Evolutionary conservation across 2,113 vertebrate species (phyloP).

Genomic region (Entelurus aequoreus): DNA sequence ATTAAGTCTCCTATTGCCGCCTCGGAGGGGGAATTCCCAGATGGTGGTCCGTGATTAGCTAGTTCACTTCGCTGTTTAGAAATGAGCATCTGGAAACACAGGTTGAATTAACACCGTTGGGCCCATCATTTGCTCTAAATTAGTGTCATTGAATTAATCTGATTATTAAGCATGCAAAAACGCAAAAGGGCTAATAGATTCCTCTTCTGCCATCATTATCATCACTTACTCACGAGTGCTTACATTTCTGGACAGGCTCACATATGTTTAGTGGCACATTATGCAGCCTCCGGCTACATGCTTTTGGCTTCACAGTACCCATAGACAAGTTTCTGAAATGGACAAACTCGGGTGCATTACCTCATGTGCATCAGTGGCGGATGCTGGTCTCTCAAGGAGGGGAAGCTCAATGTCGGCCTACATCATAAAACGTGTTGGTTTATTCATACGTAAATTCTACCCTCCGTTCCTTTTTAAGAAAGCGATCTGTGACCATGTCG

Average conservation of each 20-base stretch:
- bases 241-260: slow-evolving; percentile 43
- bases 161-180: slow-evolving; percentile 73
- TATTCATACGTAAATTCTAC: too few species aligned
- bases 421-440: too few species aligned
- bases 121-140: slow-evolving; percentile 69
- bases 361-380: slow-evolving; percentile 18
- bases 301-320: slow-evolving; percentile 17
- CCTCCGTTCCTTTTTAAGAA: too few species aligned
- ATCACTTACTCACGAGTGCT: slow-evolving; percentile 57
- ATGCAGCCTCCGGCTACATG: slow-evolving; percentile 35
- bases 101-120: slow-evolving; percentile 69
- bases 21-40: slow-evolving; percentile 68
- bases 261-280: slow-evolving; percentile 9
- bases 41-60: slow-evolving; percentile 68
- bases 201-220: slow-evolving; percentile 67
- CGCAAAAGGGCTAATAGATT: slow-evolving; percentile 67
- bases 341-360: slow-evolving; percentile 30
- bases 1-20: slow-evolving; percentile 59
- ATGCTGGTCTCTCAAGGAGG: too few species aligned
- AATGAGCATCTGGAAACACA: slow-evolving; percentile 73
- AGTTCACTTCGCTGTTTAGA: slow-evolving; percentile 69
- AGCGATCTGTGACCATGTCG: too few species aligned
- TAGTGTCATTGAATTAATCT: slow-evolving; percentile 75
- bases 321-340: slow-evolving; percentile 28
- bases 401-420: too few species aligned